These are phyloP conservation scores for Knipowitschia caucasica DNA, from an alignment of 2,797 vertebrate genomes.

Conservation along the genomic window DNA sequence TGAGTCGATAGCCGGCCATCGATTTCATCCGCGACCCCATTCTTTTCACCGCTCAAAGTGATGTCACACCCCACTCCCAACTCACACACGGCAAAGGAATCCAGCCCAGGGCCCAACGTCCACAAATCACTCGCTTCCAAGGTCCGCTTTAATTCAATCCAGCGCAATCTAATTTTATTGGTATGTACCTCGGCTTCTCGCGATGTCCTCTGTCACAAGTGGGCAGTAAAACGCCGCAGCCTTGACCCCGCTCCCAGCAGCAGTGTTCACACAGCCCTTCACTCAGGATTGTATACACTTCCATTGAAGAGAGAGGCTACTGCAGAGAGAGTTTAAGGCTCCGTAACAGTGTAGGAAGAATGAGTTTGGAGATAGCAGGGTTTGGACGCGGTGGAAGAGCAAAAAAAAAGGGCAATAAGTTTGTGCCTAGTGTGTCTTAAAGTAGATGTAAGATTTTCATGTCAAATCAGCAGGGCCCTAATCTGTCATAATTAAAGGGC, in stretches of 20 bases:
- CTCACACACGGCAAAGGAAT: constrained; percentile 30
- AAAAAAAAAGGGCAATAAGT: too few relatives aligned
- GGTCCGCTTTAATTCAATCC: constrained; percentile 69
- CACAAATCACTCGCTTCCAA: constrained; percentile 63
- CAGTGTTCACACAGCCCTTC: constrained; percentile 31
- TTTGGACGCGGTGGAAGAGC: too few relatives aligned
- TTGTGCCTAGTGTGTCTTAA: too few relatives aligned
- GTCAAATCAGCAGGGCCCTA: too few relatives aligned
- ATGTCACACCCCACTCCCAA: neutral
- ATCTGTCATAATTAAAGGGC: too few relatives aligned
- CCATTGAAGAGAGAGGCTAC: constrained; percentile 4
- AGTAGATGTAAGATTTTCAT: too few relatives aligned
- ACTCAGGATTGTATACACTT: constrained; percentile 10
- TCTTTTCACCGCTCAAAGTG: constrained; percentile 17
- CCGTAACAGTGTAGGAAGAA: neutral
- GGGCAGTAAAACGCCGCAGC: constrained; percentile 60
- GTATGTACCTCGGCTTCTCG: constrained; percentile 60
- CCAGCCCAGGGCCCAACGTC: constrained; percentile 37
- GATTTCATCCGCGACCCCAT: constrained; percentile 36
- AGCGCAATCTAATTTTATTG: constrained; percentile 67
- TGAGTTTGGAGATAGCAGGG: too few relatives aligned
- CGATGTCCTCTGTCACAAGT: constrained; percentile 68
- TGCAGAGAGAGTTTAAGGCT: neutral
- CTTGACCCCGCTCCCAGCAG: constrained; percentile 55
- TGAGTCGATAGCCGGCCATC: constrained; percentile 37